A percentile compares a stretch with the other conserved stretches of the same genome.
Conservation (phyloP, 2,113 vertebrate genomes). For the Archocentrus centrarchus region DNA sequence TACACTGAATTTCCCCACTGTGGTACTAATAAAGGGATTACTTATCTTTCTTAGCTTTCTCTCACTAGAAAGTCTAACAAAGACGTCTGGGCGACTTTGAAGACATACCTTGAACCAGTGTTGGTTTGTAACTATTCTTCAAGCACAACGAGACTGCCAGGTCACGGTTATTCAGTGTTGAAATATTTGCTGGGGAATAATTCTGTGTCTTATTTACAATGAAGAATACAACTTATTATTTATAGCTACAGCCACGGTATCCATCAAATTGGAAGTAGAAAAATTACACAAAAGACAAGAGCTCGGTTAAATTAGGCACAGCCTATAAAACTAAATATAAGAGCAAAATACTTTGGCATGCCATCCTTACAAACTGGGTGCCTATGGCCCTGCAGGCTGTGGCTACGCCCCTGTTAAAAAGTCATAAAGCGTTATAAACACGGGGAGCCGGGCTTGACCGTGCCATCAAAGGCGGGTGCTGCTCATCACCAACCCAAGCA, state of each 20-base stretch:
- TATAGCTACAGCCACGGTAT: not conserved
- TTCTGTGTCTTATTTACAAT: not conserved
- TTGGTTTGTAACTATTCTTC: not conserved
- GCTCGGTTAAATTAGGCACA: not conserved
- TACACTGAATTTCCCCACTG: no score
- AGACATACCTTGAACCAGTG: no score
- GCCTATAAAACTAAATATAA: not conserved
- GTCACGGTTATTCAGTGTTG: not conserved
- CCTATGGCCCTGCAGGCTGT: no score
- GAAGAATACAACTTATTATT: not conserved
- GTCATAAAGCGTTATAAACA: not conserved
- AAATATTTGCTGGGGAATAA: not conserved
- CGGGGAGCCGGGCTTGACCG: not conserved
- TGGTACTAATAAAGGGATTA: no score
- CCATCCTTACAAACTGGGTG: not conserved
- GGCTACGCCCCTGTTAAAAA: constrained; percentile 9
- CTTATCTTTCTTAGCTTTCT: no score
- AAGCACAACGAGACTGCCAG: not conserved
- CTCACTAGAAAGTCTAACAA: no score
- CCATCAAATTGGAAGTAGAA: not conserved
- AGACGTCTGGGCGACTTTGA: no score
- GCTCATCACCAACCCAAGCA: not conserved
- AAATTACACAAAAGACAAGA: not conserved
- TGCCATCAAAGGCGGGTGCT: not conserved
- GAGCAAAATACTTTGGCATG: not conserved